Evolutionary conservation across 2,797 vertebrate genomes (phyloP), one percentile per base, ranked within the genome.

Genomic region (Anniella stebbinsi): DNA sequence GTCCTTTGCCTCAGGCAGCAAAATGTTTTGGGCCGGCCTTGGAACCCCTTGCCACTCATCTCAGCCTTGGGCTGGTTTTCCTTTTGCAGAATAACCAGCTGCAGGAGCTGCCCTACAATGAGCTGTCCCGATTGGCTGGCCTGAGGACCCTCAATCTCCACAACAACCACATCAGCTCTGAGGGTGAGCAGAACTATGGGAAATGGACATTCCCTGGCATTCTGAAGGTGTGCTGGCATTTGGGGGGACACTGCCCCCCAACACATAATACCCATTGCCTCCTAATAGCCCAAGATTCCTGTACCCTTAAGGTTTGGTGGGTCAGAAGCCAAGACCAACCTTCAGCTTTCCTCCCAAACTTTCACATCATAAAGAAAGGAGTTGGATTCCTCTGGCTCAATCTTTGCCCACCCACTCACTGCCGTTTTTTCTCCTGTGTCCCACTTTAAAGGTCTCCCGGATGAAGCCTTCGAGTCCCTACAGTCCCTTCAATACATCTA

Each of bases 381-480:
- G 2, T 28, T 70, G 51, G 5, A 5, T 73, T 13, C 21, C 21
- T 18, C 17, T 9, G 18, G 23, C 1, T 28, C 36, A 73, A 18
- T n/a, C 9, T 67, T 33, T n/a, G 18, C 18, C 18, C n/a, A 25
- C 1, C 66, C 33, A 28, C 10, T 4, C 11, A 3, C 18, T 41
- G 33, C 28, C 69, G 48, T 57, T 82, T 89, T 48, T 67, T 85
- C 70, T 78, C 45, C 11, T 87, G 41, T 87, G 76, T 91, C 21
- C 91, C 36, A 51, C 77, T 84, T 85, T 87, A 67, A 77, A 97
- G 96, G 96, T 86, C 93, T 97, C 77, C 96, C 96, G 0, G 96
- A 96, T 0, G 96, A 97, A 90, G 96, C 95, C 84, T 97, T 97
- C 11, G 94, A 96, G 89, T 94, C 94, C 15, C 92, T 97, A 36